Evolutionary conservation across 1,140 invertebrate genomes (phyloP).

Genomic region (Euschistus heros): DNA sequence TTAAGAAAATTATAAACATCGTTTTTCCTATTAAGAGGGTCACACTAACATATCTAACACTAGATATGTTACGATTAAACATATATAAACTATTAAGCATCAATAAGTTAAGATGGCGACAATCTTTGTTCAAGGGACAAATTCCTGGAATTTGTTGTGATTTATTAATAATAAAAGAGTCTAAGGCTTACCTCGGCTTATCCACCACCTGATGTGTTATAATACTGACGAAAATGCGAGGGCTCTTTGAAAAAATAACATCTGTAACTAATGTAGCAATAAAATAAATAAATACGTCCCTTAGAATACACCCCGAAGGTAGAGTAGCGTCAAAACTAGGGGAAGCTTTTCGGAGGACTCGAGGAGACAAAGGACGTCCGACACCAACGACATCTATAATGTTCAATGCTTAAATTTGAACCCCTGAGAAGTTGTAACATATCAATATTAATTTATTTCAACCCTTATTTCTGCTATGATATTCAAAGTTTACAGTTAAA

Average conservation of each 20-base stretch:
- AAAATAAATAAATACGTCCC: constrained; percentile 15
- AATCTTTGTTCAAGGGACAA: constrained; percentile 23
- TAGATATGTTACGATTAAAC: too few species aligned
- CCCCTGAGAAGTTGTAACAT: not conserved
- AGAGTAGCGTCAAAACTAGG: constrained; percentile 24
- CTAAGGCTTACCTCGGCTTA: not conserved
- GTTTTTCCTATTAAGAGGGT: too few species aligned
- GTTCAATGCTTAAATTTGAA: constrained; percentile 11
- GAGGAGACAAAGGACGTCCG: constrained; percentile 20
- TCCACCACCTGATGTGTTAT: not conserved
- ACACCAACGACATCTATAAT: constrained; percentile 23
- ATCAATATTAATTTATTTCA: too few species aligned
- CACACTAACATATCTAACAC: too few species aligned
- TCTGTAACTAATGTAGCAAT: not conserved
- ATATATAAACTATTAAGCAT: constrained; percentile 21
- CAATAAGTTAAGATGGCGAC: constrained; percentile 27
- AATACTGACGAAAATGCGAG: constrained; percentile 8
- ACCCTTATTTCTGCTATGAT: too few species aligned
- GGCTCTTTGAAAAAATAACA: not conserved
- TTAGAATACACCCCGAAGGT: constrained; percentile 14
- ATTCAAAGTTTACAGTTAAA: too few species aligned
- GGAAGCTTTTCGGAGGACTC: constrained; percentile 21
- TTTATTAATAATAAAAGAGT: constrained; percentile 2
- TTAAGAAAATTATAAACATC: too few species aligned
- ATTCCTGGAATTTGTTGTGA: constrained; percentile 25